A percentile compares a stretch with the other conserved stretches of the same genome.
These are phyloP conservation scores for Cephus spinipes DNA, from an alignment of 2,888 invertebrate species.

Conservation along the genomic window DNA sequence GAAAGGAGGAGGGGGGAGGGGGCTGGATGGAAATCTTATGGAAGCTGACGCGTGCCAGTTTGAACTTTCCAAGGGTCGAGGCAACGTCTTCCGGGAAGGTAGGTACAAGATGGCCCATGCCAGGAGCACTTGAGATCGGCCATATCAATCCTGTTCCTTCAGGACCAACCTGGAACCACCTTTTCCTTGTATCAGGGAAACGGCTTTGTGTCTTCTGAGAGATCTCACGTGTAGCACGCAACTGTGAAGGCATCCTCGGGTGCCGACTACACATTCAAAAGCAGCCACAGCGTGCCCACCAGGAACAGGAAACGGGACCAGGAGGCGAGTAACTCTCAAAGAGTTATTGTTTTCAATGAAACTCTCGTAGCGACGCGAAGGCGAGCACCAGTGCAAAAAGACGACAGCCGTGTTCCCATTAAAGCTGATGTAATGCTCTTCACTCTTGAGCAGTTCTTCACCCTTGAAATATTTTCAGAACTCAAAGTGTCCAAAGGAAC, in stretches of 20 bases:
- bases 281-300: neutral
- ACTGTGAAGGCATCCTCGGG: neutral
- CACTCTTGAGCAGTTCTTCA: neutral
- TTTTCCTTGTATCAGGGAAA: neutral
- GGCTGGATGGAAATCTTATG: neutral
- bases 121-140: neutral
- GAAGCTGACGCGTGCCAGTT: slow-evolving; percentile 1
- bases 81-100: neutral
- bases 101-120: neutral
- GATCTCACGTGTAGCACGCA: neutral
- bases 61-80: neutral
- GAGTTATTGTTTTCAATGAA: neutral
- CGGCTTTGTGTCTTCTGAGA: neutral
- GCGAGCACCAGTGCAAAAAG: neutral
- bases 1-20: neutral
- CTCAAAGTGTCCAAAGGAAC: neutral
- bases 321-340: neutral
- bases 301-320: neutral
- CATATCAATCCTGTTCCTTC: neutral
- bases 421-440: neutral
- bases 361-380: neutral
- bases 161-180: neutral
- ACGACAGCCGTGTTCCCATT: neutral
- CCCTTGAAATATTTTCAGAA: neutral
- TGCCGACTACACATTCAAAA: neutral